A percentile compares a stretch with the other conserved stretches of the same genome.
Conservation (phyloP, 2,888 invertebrate species). For the Cantharis nigra region DNA sequence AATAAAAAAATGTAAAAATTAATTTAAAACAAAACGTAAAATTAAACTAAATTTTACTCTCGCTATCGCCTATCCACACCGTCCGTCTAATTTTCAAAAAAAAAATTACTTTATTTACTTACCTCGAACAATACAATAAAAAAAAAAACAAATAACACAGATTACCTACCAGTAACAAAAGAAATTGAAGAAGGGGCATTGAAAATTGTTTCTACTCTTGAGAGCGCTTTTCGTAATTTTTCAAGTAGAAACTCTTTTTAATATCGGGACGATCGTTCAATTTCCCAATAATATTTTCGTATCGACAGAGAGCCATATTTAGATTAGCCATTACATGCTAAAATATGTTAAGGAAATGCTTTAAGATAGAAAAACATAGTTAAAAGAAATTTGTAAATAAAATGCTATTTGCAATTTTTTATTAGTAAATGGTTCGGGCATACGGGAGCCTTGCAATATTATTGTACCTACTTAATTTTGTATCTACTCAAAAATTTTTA, state of each 20-base stretch:
- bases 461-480: constrained; percentile 34
- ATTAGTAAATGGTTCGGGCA: constrained; percentile 43
- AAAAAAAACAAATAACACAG: neutral
- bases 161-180: neutral
- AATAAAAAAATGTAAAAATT: constrained; percentile 6
- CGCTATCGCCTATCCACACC: constrained; percentile 10
- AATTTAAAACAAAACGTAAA: constrained; percentile 6
- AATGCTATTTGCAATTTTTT: constrained; percentile 37
- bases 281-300: neutral
- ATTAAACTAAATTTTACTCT: constrained; percentile 1
- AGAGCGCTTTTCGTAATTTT: neutral
- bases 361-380: constrained; percentile 3
- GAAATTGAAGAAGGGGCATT: neutral
- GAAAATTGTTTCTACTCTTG: neutral
- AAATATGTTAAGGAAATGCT: neutral
- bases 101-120: neutral
- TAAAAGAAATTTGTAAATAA: constrained; percentile 33
- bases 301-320: neutral
- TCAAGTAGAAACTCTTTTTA: neutral
- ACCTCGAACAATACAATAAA: neutral
- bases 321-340: neutral
- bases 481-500: constrained; percentile 37
- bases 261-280: neutral
- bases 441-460: constrained; percentile 48
- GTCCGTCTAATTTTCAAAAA: constrained; percentile 4